Percentiles rank a stretch among this genome's conserved stretches.
Evolutionary conservation across 2,113 vertebrate genomes (phyloP).

Genomic region (Murina feae): DNA sequence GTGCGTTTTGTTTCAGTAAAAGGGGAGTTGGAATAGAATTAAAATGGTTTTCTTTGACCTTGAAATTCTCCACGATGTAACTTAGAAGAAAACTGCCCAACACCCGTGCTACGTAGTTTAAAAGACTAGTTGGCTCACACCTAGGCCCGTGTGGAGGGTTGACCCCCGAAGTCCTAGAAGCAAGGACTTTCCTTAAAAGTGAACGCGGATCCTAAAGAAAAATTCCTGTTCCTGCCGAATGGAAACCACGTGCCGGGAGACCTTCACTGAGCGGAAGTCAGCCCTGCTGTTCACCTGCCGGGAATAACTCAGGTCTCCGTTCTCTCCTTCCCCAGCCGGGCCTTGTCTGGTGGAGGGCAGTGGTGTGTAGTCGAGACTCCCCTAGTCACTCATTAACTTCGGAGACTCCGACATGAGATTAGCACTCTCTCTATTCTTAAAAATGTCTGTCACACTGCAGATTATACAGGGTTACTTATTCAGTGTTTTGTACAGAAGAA

Average conservation of each 20-base stretch:
- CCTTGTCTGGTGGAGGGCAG: too few species aligned
- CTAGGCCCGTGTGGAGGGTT: neutral
- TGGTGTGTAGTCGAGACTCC: neutral
- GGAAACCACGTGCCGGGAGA: neutral
- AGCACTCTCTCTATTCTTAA: neutral
- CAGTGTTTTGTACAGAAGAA: neutral
- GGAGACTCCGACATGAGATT: neutral
- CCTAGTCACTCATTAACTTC: neutral
- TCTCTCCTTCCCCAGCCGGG: too few species aligned
- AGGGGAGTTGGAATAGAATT: neutral
- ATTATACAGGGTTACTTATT: neutral
- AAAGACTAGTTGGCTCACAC: neutral
- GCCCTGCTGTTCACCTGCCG: neutral
- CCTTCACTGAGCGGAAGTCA: neutral
- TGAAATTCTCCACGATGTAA: neutral
- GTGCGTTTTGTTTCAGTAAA: constrained; percentile 15
- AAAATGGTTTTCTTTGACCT: neutral
- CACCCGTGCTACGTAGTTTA: neutral
- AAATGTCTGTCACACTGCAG: neutral
- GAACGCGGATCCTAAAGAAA: neutral
- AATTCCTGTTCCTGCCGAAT: neutral
- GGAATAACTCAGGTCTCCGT: neutral
- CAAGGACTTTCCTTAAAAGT: neutral
- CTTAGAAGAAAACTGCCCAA: neutral
- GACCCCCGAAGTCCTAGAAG: neutral